Evolutionary conservation across 2,888 invertebrate genomes (phyloP), one percentile per base, ranked within the genome.

Genomic region (Troides oblongomaculatus): DNA sequence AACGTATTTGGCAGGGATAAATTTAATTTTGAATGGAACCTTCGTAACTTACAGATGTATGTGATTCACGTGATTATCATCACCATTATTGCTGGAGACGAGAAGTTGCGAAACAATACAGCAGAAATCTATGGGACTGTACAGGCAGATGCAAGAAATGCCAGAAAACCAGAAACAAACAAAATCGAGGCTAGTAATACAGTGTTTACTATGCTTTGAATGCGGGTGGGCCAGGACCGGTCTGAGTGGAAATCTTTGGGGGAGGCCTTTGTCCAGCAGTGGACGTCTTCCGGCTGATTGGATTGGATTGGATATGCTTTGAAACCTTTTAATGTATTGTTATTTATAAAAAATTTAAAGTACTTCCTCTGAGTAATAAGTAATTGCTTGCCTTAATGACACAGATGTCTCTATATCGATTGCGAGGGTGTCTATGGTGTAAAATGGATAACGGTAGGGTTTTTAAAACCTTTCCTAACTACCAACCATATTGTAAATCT

Each of bases 121-220:
- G 71, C 1, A 66, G 67, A 58, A 59, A 18, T 62, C 70, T 74
- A 36, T 71, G 76, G n/a, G 73, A 79, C 39, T 65, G 66, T 14
- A 74, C 59, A n/a, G 73, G 71, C 17, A 69, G 76, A 23, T 79
- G 80, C 74, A 81, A 77, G 53, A 82, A 81, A 56, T 81, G 81
- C 61, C 77, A 79, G 3, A 70, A 62, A 74, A 68, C 68, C 46
- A 63, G 43, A 50, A 64, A 60, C 43, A 66, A 30, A 25, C 60
- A 53, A 17, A 60, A 62, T 8, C 69, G 62, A 62, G 62, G 69
- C 36, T 23, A 56, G 68, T 64, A 39, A 8, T 53, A 64, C 53
- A 50, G 56, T 56, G n/a, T 21, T n/a, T 12, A 6, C 7, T 23
- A 18, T n/a, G 21, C 57, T n/a, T 5, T 17, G 17, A 50, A 12